phyloP scores from a whole-genome alignment of 2,888 invertebrate genomes.

The Melinaea menophilus region DNA sequence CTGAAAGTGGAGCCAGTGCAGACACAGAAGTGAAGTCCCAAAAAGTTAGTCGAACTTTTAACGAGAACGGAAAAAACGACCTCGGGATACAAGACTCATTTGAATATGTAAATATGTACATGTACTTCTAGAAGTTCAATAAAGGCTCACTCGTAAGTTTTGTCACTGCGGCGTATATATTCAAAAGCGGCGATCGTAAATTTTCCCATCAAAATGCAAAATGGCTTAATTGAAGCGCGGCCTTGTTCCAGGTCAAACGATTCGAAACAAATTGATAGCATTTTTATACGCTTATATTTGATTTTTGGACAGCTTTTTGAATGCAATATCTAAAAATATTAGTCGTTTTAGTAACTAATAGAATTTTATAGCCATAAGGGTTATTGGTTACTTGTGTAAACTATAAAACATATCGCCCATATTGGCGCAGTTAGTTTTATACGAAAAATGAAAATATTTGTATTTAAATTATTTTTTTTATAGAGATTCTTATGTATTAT shows the following conservation, averaged over 20 bases:
- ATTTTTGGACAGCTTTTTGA: constrained; percentile 43
- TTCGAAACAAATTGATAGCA: constrained; percentile 70
- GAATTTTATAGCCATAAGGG: constrained; percentile 7
- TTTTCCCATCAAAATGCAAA: constrained; percentile 77
- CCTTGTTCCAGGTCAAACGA: constrained; percentile 73
- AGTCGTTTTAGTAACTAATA: constrained; percentile 11
- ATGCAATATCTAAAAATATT: constrained; percentile 22
- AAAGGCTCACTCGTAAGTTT: constrained; percentile 39
- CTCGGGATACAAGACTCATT: constrained; percentile 24
- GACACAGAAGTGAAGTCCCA: constrained; percentile 51
- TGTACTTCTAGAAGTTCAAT: constrained; percentile 29
- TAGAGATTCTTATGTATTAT: too few species aligned
- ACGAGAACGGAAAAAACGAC: constrained; percentile 24
- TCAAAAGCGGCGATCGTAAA: constrained; percentile 67
- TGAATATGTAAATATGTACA: constrained; percentile 31
- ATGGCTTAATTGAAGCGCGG: constrained; percentile 76
- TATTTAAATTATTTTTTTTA: too few species aligned
- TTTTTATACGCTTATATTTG: constrained; percentile 59
- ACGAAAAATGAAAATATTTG: not conserved
- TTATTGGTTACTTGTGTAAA: not conserved
- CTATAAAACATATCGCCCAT: not conserved
- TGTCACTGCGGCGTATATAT: constrained; percentile 56
- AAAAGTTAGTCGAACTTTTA: constrained; percentile 30
- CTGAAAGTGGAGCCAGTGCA: constrained; percentile 68
- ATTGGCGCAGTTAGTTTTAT: not conserved